phyloP scores from a whole-genome alignment of 2,888 invertebrate species.

The Sclerodermus sp. region DNA sequence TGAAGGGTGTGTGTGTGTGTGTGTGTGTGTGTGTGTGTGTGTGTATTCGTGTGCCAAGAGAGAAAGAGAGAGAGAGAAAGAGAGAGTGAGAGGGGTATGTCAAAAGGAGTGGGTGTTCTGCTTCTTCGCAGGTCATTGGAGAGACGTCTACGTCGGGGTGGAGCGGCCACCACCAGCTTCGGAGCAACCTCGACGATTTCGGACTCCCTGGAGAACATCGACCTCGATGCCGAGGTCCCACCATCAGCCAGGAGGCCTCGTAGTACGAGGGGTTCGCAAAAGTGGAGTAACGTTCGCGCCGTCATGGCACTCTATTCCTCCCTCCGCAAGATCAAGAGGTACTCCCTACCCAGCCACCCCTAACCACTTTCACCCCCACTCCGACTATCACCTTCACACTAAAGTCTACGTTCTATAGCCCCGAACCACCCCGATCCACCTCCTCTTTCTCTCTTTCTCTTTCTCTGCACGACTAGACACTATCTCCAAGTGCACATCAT shows the following conservation, averaged over 20 bases:
- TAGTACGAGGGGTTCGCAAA: conserved; percentile 62
- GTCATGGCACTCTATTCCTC: conserved; percentile 89
- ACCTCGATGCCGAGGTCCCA: conserved; percentile 41
- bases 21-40: too few relatives aligned
- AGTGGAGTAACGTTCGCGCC: conserved; percentile 85
- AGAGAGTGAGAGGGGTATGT: conserved; percentile 24
- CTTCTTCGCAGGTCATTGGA: conserved; percentile 52
- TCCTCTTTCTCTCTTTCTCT: conserved; percentile 9
- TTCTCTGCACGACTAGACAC: conserved; percentile 2
- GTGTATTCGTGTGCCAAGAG: background rate
- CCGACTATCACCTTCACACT: conserved; percentile 1
- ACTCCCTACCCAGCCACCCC: conserved; percentile 26
- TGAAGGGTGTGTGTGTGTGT: too few relatives aligned
- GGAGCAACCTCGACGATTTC: conserved; percentile 41
- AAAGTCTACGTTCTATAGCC: background rate
- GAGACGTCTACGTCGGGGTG: conserved; percentile 24
- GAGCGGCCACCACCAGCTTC: conserved; percentile 42
- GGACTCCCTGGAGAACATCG: conserved; percentile 50
- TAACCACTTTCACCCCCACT: background rate
- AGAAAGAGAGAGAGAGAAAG: conserved; percentile 10
- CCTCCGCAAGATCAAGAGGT: conserved; percentile 89
- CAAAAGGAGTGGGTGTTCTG: conserved; percentile 30
- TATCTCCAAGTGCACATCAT: conserved; percentile 1
- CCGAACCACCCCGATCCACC: background rate
- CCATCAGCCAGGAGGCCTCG: conserved; percentile 42